phyloP scores from a whole-genome alignment of 1,140 invertebrate genomes.

The Drosophila pseudoobscura region DNA sequence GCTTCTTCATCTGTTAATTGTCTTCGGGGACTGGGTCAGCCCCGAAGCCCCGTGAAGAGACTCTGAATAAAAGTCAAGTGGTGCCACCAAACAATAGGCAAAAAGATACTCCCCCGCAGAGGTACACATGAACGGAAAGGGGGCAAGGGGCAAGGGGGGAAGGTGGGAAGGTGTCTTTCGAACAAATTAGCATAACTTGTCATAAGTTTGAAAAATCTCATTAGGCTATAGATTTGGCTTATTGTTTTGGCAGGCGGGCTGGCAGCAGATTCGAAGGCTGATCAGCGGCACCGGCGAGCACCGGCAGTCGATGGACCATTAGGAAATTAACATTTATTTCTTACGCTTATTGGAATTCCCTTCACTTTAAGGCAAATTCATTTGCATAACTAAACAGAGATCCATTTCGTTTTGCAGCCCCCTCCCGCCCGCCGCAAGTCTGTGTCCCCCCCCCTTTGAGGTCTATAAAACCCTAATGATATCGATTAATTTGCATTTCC shows the following conservation, averaged over 20 bases:
- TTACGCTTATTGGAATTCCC: constrained; percentile 56
- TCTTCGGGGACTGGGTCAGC: constrained; percentile 49
- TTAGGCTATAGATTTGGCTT: constrained; percentile 66
- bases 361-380: constrained; percentile 72
- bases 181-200: constrained; percentile 80
- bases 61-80: constrained; percentile 53
- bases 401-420: constrained; percentile 32
- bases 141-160: no score
- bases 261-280: constrained; percentile 34
- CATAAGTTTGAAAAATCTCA: constrained; percentile 81
- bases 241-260: neutral
- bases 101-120: constrained; percentile 51
- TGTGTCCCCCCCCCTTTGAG: neutral
- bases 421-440: no score
- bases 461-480: constrained; percentile 69
- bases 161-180: no score
- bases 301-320: constrained; percentile 62
- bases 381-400: constrained; percentile 75
- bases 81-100: constrained; percentile 44
- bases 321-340: constrained; percentile 70
- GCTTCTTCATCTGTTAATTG: constrained; percentile 50
- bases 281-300: constrained; percentile 35
- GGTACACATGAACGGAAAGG: neutral
- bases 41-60: constrained; percentile 19
- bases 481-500: constrained; percentile 79